These are phyloP conservation scores for Neoaliturus tenellus DNA, from an alignment of 2,888 invertebrate genomes.

Conservation along the genomic window DNA sequence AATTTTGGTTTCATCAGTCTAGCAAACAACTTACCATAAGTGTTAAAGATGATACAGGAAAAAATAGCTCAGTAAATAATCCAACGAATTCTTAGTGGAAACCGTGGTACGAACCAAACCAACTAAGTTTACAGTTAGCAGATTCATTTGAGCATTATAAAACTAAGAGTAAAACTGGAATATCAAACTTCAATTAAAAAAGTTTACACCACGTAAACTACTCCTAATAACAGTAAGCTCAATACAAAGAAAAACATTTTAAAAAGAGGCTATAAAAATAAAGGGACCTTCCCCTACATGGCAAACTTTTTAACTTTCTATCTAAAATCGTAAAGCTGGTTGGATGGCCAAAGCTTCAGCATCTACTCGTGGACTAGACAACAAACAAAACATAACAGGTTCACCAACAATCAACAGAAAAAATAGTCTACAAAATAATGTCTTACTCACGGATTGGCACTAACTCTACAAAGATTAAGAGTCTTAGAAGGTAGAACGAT, in stretches of 20 bases:
- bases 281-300: neutral
- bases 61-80: too few species aligned
- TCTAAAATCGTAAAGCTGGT: slow-evolving; percentile 6
- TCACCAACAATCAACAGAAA: too few species aligned
- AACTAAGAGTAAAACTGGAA: slow-evolving; percentile 21
- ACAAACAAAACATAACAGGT: too few species aligned
- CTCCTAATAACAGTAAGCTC: neutral
- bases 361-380: too few species aligned
- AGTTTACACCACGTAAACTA: neutral
- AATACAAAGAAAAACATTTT: neutral
- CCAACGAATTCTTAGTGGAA: too few species aligned
- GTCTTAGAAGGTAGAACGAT: too few species aligned
- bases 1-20: too few species aligned
- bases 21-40: too few species aligned
- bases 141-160: slow-evolving; percentile 35
- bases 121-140: too few species aligned
- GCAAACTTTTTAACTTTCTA: neutral
- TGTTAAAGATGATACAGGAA: too few species aligned
- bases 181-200: neutral
- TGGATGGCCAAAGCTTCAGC: too few species aligned
- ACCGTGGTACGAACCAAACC: too few species aligned
- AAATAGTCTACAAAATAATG: neutral
- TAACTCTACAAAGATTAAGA: neutral
- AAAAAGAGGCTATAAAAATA: neutral
- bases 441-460: neutral